Base-by-base conservation (phyloP, 2,888 invertebrate species). In the Nudaria mundana region DNA sequence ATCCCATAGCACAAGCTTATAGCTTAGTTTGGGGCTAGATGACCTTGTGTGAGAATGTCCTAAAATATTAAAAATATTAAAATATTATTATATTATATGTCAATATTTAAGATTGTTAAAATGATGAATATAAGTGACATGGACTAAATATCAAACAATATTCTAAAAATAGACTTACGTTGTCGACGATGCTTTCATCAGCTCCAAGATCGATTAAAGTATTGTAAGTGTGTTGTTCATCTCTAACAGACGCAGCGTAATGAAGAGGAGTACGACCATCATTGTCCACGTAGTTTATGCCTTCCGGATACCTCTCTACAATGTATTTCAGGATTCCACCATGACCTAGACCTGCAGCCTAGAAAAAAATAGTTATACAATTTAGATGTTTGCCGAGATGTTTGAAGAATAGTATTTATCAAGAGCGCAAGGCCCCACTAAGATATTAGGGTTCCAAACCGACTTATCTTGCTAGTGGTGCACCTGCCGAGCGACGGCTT, bases 211-310 rank as follows among this genome's bases (percentile, higher is more conserved):
- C 92, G 20, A 95, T 91, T 7, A 98, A 90, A 37, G 94, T 91
- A 63, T 94, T 92, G 68, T 93, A 97, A 64, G 94, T 93, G 52
- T 93, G 91, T 50, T 92, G 93, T 37, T 94, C 94, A 62, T 96
- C 96, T 71, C 94, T 94, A 14, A 93, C 88, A 8, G 94, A 91
- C 2, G 96, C 95, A 0, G 97, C 95, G 80, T 96, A 98, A 81
- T 98, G 97, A 31, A 98, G 81, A 0, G 98, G 94, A 0, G 96
- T 96, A 53, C 96, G 91, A 13, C 97, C 97, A 45, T 97, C 95
- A 65, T 92, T 92, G 78, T 98, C 97, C 11, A 91, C 84, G 23
- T 92, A 91, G 33, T 91, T 91, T 15, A 94, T 89, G 2, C 93
- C 91, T 67, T 92, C 90, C 3, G 94, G 94, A 71, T 92, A 93